Conservation (phyloP, 2,113 vertebrate species). For the Corapipo altera region DNA sequence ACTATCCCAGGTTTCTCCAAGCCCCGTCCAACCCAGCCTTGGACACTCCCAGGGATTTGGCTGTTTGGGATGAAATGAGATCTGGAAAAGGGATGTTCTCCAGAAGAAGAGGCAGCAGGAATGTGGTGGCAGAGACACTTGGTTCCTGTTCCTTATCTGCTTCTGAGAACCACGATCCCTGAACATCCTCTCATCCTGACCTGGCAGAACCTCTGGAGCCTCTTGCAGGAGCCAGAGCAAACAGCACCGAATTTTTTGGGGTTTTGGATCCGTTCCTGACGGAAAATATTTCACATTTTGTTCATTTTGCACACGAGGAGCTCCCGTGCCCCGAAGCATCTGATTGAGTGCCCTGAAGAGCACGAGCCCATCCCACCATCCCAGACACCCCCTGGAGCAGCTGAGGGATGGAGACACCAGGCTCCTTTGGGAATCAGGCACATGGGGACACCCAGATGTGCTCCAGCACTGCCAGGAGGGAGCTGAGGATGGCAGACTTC, state of each 20-base stretch:
- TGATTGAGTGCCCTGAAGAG: background rate
- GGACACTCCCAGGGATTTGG: background rate
- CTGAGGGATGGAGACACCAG: background rate
- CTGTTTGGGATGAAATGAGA: background rate
- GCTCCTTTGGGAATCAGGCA: background rate
- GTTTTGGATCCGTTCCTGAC: background rate
- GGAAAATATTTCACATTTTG: background rate
- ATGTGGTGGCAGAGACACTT: background rate
- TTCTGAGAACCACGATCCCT: fast-evolving
- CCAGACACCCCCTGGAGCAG: too few species aligned
- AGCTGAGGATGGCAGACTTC: background rate
- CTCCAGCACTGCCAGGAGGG: background rate
- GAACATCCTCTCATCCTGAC: background rate
- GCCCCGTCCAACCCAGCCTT: background rate
- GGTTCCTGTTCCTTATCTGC: background rate
- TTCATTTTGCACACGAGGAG: background rate
- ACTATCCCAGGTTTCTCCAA: background rate
- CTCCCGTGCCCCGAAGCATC: fast-evolving
- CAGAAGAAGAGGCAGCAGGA: background rate
- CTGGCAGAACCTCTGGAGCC: background rate
- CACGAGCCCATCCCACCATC: background rate
- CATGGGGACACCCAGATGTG: fast-evolving
- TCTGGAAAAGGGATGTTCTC: background rate
- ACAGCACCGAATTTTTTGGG: background rate
- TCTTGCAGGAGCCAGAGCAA: background rate